Evolutionary conservation across 2,888 invertebrate genomes (phyloP).

Genomic region (Lottia scabra): DNA sequence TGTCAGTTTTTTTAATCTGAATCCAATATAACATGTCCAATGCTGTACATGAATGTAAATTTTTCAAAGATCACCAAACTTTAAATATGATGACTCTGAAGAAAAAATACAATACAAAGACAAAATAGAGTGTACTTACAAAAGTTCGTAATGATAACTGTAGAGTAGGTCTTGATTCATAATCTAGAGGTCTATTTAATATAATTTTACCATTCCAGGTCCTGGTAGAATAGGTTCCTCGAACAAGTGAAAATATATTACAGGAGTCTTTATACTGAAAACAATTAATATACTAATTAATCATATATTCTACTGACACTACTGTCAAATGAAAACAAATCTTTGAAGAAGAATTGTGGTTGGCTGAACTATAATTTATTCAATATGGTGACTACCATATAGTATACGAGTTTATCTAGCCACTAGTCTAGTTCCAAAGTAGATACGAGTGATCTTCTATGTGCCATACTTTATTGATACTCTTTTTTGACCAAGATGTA

Average conservation of each 20-base stretch:
- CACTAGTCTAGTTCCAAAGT: too few species aligned
- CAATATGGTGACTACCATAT: too few species aligned
- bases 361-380: too few species aligned
- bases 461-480: neutral
- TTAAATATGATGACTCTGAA: too few species aligned
- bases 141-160: slow-evolving; percentile 30
- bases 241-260: slow-evolving; percentile 24
- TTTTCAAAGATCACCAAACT: too few species aligned
- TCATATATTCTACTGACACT: neutral
- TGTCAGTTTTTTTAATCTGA: too few species aligned
- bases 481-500: too few species aligned
- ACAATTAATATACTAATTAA: slow-evolving; percentile 2
- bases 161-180: slow-evolving; percentile 29
- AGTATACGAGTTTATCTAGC: too few species aligned
- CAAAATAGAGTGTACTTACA: slow-evolving; percentile 25
- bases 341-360: too few species aligned
- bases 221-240: slow-evolving; percentile 7
- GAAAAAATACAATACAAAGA: too few species aligned
- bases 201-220: slow-evolving; percentile 32
- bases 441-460: neutral
- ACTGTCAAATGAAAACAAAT: neutral
- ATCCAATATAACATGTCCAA: too few species aligned
- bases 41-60: too few species aligned
- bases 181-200: slow-evolving; percentile 29
- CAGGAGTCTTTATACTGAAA: slow-evolving; percentile 35